Conservation (phyloP, 2,888 invertebrate species). For the Cyaniris semiargus region DNA sequence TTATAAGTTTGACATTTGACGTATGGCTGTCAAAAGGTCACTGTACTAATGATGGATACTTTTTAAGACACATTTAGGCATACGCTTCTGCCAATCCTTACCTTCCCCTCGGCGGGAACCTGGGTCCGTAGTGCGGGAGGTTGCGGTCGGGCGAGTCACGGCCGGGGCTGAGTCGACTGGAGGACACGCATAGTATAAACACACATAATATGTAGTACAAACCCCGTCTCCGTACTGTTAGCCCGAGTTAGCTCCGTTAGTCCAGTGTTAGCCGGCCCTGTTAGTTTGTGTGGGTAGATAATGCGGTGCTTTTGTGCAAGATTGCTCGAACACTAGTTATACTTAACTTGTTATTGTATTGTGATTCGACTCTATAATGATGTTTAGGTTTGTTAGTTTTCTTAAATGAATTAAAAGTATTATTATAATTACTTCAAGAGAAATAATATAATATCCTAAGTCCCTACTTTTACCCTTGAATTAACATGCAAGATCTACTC, state of each 20-base stretch:
- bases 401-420: not conserved
- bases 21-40: not conserved
- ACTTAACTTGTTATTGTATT: not conserved
- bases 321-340: not conserved
- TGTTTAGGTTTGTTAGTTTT: not conserved
- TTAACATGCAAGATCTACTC: not conserved
- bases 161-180: slow-evolving; percentile 93
- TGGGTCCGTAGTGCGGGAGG: slow-evolving; percentile 94
- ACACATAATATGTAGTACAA: slow-evolving; percentile 47
- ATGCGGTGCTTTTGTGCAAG: not conserved
- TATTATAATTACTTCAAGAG: not conserved
- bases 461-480: not conserved
- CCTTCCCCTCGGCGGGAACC: slow-evolving; percentile 94
- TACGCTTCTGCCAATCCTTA: slow-evolving; percentile 60
- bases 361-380: not conserved
- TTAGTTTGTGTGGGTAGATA: not conserved
- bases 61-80: not conserved
- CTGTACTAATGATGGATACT: not conserved
- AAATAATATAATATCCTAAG: not conserved
- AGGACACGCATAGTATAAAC: slow-evolving; percentile 66
- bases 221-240: slow-evolving; percentile 41
- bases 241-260: slow-evolving; percentile 35
- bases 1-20: not conserved
- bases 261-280: slow-evolving; percentile 15
- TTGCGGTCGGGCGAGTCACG: slow-evolving; percentile 91